phyloP scores from a whole-genome alignment of 2,113 vertebrate species.

The Stictonetta naevosa region DNA sequence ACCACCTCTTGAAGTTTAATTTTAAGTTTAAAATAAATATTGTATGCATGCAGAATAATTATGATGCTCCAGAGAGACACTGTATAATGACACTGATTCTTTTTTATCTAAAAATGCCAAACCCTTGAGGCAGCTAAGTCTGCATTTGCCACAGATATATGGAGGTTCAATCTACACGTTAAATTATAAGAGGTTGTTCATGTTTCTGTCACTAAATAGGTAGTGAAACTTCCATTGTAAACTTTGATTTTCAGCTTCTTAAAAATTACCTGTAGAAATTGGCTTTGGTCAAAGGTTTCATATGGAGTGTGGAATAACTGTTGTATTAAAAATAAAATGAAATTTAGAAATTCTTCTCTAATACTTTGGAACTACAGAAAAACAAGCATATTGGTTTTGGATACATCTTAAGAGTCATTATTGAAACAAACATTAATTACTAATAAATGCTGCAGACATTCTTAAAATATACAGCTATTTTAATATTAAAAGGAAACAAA shows the following conservation, averaged over 20 bases:
- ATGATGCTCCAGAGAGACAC: constrained; percentile 83
- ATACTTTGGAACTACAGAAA: not conserved
- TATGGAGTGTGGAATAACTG: not conserved
- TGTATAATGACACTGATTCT: constrained; percentile 85
- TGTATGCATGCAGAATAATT: constrained; percentile 94
- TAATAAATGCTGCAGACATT: not conserved
- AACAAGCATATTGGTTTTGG: not conserved
- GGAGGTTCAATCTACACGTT: constrained; percentile 68
- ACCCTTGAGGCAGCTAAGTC: constrained; percentile 73
- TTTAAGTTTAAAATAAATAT: constrained; percentile 96
- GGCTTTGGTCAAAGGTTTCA: not conserved
- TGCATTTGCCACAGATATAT: constrained; percentile 71
- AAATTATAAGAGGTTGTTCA: constrained; percentile 55
- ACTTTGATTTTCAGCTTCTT: constrained; percentile 62
- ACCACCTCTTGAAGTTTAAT: constrained; percentile 92
- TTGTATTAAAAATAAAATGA: not conserved
- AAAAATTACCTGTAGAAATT: constrained; percentile 16
- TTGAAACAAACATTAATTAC: not conserved
- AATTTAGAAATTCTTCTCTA: not conserved
- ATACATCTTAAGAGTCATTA: not conserved
- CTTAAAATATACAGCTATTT: not conserved
- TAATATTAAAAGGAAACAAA: not conserved
- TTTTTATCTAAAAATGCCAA: constrained; percentile 86
- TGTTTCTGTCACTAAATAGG: constrained; percentile 34
- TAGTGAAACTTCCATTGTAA: constrained; percentile 31